Evolutionary conservation across 2,888 invertebrate genomes (phyloP).

Genomic region (Operophtera brumata): DNA sequence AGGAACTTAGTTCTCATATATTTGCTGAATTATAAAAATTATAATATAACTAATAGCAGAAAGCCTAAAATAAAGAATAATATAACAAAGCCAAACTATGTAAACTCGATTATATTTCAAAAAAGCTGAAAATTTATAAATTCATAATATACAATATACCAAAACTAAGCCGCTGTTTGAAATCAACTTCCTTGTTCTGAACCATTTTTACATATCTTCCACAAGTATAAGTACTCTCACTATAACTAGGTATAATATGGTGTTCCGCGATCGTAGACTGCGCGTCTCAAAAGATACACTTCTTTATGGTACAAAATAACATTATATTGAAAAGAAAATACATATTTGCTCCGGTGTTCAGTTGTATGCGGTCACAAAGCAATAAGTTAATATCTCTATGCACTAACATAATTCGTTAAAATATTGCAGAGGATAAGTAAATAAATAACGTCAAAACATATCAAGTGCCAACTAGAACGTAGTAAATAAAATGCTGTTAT

Average conservation of each 20-base stretch:
- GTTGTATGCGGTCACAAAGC: conserved; percentile 46
- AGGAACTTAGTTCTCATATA: too few relatives aligned
- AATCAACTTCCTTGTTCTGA: conserved; percentile 45
- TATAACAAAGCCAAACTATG: conserved; percentile 35
- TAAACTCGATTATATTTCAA: conserved; percentile 62
- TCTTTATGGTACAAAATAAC: conserved; percentile 34
- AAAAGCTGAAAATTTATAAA: conserved; percentile 75
- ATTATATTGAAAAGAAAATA: conserved; percentile 33
- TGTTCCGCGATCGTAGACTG: conserved; percentile 24
- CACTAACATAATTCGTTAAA: conserved; percentile 54
- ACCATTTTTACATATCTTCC: conserved; percentile 53
- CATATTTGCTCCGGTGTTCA: conserved; percentile 35
- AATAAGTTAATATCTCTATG: conserved; percentile 57
- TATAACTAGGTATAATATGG: conserved; percentile 40
- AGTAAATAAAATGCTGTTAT: conserved; percentile 49
- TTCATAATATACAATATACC: conserved; percentile 69
- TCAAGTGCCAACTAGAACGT: conserved; percentile 45
- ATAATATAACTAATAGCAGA: neutral
- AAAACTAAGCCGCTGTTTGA: conserved; percentile 36
- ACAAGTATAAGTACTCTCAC: conserved; percentile 74
- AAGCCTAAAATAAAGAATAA: conserved; percentile 26
- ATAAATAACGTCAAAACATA: conserved; percentile 49
- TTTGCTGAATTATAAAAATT: too few relatives aligned
- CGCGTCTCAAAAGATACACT: conserved; percentile 34
- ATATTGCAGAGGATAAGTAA: conserved; percentile 59